Conservation (phyloP, 2,797 vertebrate genomes). For the Steatocranus sp. region DNA sequence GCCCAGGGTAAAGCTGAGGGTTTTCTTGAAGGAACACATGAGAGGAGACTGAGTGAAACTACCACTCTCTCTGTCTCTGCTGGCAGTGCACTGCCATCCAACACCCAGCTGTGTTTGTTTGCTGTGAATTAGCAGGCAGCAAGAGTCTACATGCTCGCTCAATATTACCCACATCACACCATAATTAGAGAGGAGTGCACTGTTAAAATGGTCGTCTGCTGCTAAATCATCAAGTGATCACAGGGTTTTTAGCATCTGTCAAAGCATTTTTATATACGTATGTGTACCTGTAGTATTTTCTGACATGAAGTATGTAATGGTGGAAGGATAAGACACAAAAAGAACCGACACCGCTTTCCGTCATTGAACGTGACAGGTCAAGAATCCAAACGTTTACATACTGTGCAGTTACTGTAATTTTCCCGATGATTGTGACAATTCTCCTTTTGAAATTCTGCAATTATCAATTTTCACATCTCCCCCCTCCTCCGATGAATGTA, state of each 20-base stretch:
- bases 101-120: conserved; percentile 79
- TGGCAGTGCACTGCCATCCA: conserved; percentile 55
- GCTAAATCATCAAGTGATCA: conserved; percentile 53
- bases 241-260: conserved; percentile 38
- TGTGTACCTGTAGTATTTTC: not conserved
- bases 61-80: conserved; percentile 43
- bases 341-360: not conserved
- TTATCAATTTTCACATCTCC: conserved; percentile 14
- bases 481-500: not conserved
- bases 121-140: conserved; percentile 72
- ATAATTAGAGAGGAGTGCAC: conserved; percentile 68
- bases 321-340: not conserved
- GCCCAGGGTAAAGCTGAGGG: conserved; percentile 28
- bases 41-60: conserved; percentile 43
- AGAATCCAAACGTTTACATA: not conserved
- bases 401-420: not conserved
- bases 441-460: conserved; percentile 14
- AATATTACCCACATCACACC: conserved; percentile 65
- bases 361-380: not conserved
- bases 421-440: not conserved
- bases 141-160: conserved; percentile 63
- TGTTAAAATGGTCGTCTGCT: conserved; percentile 56
- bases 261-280: conserved; percentile 42
- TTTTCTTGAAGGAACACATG: conserved; percentile 42
- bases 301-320: not conserved